Evolutionary conservation across 2,888 invertebrate species (phyloP), one percentile per base, ranked within the genome.

Genomic region (Tethea ocularis): DNA sequence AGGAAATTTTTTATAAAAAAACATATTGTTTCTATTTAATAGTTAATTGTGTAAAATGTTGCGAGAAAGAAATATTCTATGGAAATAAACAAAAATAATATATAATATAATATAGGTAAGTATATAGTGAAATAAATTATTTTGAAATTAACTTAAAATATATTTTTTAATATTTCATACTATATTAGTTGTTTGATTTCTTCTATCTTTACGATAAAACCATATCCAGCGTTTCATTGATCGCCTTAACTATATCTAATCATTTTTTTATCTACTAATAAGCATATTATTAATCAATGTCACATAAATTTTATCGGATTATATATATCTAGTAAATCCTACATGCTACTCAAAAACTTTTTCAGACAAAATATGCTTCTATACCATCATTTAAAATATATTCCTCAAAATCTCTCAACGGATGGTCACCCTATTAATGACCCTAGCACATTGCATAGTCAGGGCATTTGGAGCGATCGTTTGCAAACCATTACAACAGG

Each of bases 401-500:
- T 53, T 41, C 29, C 46, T 24, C 29, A 24, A 57, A 59, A 63
- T 57, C 56, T 51, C 23, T 15, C 15, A 56, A 61, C 56, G 1
- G 13, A 59, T 81, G 75, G 80, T 65, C 52, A 63, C 66, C 53
- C 17, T 57, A 57, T 64, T 67, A 76, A 76, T 69, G 68, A 33
- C 60, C 52, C 61, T 64, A 69, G 62, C 69, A 77, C 72, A 78
- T 72, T 79, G 69, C 75, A 77, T 62, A 67, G 69, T 71, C 77
- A 69, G 62, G 64, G 72, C 73, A 75, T 77, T 82, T 77, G 75
- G 68, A 61, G 68, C 66, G 72, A 76, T 77, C 78, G 77, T 83
- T 84, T 77, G 80, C 75, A 68, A 72, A 66, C 75, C 80, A 83
- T 83, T 80, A 77, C 71, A 72, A 69, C 61, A 63, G 56, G 59